A percentile compares a stretch with the other conserved stretches of the same genome.
phyloP scores from a whole-genome alignment of 2,888 invertebrate species.

The Subacronicta megacephala region DNA sequence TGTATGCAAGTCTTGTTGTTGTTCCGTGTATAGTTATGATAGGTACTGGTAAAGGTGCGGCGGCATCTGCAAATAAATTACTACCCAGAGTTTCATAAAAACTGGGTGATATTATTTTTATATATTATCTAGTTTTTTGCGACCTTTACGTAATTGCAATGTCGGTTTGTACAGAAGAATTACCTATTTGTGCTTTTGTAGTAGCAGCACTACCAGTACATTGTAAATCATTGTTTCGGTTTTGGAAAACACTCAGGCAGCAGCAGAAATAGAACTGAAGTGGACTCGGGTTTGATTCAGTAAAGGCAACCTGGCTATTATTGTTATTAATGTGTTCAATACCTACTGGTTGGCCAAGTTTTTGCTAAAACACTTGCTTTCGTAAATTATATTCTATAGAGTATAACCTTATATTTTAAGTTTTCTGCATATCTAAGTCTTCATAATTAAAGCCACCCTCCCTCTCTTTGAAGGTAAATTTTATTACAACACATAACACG shows the following conservation, averaged over 20 bases:
- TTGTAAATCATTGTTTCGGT: conserved; percentile 4
- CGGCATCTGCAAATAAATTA: conserved; percentile 17
- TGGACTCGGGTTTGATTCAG: no score
- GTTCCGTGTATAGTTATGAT: conserved; percentile 25
- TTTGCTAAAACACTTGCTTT: no score
- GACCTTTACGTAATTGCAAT: conserved; percentile 4
- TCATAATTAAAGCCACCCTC: no score
- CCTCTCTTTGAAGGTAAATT: not conserved
- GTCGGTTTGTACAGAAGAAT: conserved; percentile 2
- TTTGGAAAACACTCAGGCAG: not conserved
- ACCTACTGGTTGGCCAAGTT: no score
- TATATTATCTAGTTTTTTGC: not conserved
- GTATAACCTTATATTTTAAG: no score
- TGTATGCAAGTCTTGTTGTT: conserved; percentile 27
- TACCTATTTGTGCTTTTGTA: not conserved
- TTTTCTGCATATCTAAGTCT: no score
- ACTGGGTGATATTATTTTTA: not conserved
- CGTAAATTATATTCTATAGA: no score
- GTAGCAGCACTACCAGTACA: not conserved
- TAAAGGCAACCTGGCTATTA: no score
- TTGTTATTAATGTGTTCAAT: no score
- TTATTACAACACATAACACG: conserved; percentile 14
- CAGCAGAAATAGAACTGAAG: no score
- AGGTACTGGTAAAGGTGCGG: conserved; percentile 1
- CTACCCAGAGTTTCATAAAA: conserved; percentile 12